Conservation (phyloP, 2,113 vertebrate genomes). For the Larimichthys crocea region DNA sequence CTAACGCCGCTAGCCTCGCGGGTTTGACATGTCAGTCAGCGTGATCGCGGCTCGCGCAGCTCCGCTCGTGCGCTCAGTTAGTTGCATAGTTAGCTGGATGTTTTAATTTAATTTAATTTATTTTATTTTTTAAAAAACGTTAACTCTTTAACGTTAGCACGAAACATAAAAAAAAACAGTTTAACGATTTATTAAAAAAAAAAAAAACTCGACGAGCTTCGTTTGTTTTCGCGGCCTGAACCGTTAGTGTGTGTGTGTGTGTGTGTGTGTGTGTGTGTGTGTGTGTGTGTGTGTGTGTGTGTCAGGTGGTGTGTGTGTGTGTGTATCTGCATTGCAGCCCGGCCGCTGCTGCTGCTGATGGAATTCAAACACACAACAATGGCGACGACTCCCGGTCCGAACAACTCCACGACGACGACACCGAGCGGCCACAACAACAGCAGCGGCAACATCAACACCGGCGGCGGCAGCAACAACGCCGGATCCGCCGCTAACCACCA, state of each 20-base stretch:
- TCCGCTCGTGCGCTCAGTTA: constrained; percentile 49
- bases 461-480: constrained; percentile 64
- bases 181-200: background rate
- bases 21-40: constrained; percentile 75
- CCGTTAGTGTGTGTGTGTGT: background rate
- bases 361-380: constrained; percentile 89
- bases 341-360: constrained; percentile 74
- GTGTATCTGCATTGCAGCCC: constrained; percentile 88
- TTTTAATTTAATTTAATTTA: background rate
- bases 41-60: constrained; percentile 72
- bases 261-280: too few relatives aligned
- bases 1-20: background rate
- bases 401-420: constrained; percentile 76
- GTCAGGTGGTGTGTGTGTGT: too few relatives aligned
- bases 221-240: background rate
- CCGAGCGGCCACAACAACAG: constrained; percentile 74
- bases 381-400: constrained; percentile 92
- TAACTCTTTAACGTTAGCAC: background rate
- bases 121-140: too few relatives aligned
- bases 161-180: background rate
- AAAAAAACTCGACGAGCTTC: background rate
- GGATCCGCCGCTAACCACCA: constrained; percentile 73
- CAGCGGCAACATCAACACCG: constrained; percentile 68
- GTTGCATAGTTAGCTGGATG: constrained; percentile 57
- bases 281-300: too few relatives aligned